Evolutionary conservation across 2,888 invertebrate species (phyloP).

Genomic region (Tipula unca): DNA sequence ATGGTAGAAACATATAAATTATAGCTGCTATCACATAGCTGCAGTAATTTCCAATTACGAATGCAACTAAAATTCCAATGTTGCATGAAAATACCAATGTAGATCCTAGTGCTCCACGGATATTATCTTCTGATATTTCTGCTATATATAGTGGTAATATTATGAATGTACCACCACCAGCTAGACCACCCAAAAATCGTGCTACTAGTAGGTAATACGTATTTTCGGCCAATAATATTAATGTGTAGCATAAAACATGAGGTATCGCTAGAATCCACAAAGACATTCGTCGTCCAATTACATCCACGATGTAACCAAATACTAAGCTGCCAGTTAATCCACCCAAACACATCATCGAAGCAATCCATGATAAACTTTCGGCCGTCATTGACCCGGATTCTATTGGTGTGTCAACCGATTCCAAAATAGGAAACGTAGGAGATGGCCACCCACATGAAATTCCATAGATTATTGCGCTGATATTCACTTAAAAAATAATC

Average conservation of each 20-base stretch:
- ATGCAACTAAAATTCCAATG: conserved; percentile 34
- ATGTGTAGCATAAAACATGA: background rate
- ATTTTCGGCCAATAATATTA: conserved; percentile 19
- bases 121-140: conserved; percentile 23
- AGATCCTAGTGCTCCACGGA: conserved; percentile 39
- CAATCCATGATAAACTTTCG: conserved; percentile 22
- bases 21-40: background rate
- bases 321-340: conserved; percentile 22
- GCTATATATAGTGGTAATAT: conserved; percentile 21
- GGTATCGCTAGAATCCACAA: conserved; percentile 18
- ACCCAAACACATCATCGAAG: conserved; percentile 20
- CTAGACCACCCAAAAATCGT: conserved; percentile 23
- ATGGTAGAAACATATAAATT: background rate
- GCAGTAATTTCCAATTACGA: conserved; percentile 30
- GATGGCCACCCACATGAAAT: conserved; percentile 22
- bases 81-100: conserved; percentile 35
- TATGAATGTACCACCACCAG: conserved; percentile 22
- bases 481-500: conserved; percentile 18
- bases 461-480: conserved; percentile 22
- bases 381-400: conserved; percentile 15
- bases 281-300: conserved; percentile 20
- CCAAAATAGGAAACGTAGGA: conserved; percentile 19
- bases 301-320: conserved; percentile 21
- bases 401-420: conserved; percentile 21
- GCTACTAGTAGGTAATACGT: conserved; percentile 17